phyloP scores from a whole-genome alignment of 2,888 invertebrate species.

The Cyrtodaria siliqua region DNA sequence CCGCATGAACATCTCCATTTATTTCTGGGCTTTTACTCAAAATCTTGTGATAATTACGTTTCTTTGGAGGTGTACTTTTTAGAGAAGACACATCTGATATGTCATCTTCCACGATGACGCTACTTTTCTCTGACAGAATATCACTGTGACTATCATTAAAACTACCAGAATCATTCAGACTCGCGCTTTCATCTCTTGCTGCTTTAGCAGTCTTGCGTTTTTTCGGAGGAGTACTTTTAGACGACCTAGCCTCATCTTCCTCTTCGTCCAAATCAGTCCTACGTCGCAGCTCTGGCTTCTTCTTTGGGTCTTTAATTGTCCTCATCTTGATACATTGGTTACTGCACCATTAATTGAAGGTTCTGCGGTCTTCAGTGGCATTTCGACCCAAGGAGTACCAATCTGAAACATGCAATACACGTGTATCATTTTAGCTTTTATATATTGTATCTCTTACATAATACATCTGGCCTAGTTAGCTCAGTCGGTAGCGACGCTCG shows the following conservation, averaged over 20 bases:
- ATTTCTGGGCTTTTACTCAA: conserved; percentile 51
- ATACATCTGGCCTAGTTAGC: no score
- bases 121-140: conserved; percentile 55
- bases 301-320: conserved; percentile 65
- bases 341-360: no score
- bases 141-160: conserved; percentile 59
- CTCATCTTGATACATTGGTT: conserved; percentile 31
- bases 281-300: conserved; percentile 52
- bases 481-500: no score
- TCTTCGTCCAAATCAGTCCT: conserved; percentile 41
- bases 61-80: conserved; percentile 63
- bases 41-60: conserved; percentile 52
- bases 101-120: conserved; percentile 53
- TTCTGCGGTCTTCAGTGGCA: no score
- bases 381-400: no score
- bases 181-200: conserved; percentile 44
- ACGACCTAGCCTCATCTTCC: conserved; percentile 45
- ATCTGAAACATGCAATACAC: no score
- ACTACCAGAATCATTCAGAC: conserved; percentile 54
- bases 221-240: conserved; percentile 63
- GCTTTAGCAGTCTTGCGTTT: conserved; percentile 55
- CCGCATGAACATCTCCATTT: conserved; percentile 42
- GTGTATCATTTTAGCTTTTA: no score
- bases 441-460: no score
- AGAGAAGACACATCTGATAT: conserved; percentile 56